Conservation (phyloP, 1,140 invertebrate genomes). For the Zaprionus tsacasi region DNA sequence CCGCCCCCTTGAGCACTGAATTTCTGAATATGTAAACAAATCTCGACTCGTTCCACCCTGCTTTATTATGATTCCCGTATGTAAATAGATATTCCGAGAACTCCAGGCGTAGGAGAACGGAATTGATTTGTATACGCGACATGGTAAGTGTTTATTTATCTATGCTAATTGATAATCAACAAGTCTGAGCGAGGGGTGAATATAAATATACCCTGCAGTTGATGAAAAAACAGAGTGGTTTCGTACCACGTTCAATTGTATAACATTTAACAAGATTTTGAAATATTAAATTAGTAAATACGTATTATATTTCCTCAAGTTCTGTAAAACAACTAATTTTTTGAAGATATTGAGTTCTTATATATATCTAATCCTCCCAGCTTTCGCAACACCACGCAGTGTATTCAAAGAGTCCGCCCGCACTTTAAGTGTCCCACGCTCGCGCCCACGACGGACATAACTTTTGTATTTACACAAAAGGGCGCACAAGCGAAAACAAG, state of each 20-base stretch:
- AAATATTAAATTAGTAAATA: not conserved
- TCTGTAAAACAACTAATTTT: not conserved
- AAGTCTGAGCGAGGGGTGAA: constrained; percentile 9
- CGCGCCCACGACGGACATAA: not conserved
- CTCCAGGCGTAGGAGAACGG: not conserved
- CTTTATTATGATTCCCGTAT: not conserved
- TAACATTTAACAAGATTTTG: too few relatives aligned
- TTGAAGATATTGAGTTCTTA: not conserved
- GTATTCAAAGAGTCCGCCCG: not conserved
- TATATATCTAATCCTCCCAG: not conserved
- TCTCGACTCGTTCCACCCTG: not conserved
- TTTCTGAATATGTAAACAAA: constrained; percentile 26
- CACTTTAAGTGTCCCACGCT: not conserved
- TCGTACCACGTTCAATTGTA: not conserved
- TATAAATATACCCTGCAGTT: constrained; percentile 19
- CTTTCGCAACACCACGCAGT: not conserved
- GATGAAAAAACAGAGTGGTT: too few relatives aligned
- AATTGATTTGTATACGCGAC: constrained; percentile 14
- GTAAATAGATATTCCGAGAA: constrained; percentile 12
- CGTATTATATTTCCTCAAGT: not conserved
- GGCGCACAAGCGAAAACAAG: constrained; percentile 30
- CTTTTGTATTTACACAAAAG: constrained; percentile 29
- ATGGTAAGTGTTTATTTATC: constrained; percentile 19
- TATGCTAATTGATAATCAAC: constrained; percentile 43
- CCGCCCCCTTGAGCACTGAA: not conserved